Percentiles rank a stretch among this genome's conserved stretches.
Evolutionary conservation across 2,888 invertebrate genomes (phyloP).

Genomic region (Eilema depressum): DNA sequence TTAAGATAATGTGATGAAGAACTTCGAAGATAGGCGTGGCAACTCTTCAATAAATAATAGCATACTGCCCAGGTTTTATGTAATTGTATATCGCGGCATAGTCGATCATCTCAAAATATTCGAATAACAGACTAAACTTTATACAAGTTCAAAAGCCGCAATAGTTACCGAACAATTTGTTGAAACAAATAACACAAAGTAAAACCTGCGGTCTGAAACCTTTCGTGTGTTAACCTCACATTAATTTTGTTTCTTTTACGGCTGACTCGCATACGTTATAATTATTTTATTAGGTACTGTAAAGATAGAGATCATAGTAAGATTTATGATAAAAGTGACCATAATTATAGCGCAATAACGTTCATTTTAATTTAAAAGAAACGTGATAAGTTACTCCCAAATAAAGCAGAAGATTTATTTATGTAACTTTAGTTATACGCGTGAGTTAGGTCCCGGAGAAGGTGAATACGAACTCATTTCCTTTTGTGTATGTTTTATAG

Average conservation of each 20-base stretch:
- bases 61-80: no score
- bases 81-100: no score
- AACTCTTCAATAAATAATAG: no score
- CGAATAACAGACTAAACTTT: slow-evolving; percentile 2
- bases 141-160: slow-evolving; percentile 3
- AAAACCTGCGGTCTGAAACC: background rate
- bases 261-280: slow-evolving; percentile 14
- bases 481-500: background rate
- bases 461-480: background rate
- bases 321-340: background rate
- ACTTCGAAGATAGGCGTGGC: no score
- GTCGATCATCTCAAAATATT: background rate
- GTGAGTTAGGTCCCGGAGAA: background rate
- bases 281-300: slow-evolving; percentile 15
- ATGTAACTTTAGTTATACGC: no score
- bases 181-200: slow-evolving; percentile 17
- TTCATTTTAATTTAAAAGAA: background rate
- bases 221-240: slow-evolving; percentile 13
- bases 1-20: no score
- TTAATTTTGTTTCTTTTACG: slow-evolving; percentile 17
- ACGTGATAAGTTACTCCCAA: no score
- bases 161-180: slow-evolving; percentile 14
- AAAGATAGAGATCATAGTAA: slow-evolving; percentile 12
- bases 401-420: no score
- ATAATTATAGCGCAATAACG: background rate